These are phyloP conservation scores for Elanoides forficatus DNA, from an alignment of 2,113 vertebrate genomes.

Conservation along the genomic window DNA sequence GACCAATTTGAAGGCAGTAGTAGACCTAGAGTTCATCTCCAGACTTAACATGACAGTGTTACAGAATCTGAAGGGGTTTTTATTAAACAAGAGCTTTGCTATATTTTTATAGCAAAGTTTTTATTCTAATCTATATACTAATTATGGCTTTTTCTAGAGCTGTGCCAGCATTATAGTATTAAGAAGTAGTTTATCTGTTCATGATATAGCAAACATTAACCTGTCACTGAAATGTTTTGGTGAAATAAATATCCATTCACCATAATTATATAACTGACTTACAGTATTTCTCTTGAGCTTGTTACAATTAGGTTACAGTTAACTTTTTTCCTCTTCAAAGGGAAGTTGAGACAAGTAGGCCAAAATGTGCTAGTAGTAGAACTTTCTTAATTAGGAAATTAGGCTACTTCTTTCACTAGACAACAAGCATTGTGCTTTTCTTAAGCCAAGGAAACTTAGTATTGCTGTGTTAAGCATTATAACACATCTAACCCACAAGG, in stretches of 20 bases:
- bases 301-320: conserved; percentile 64
- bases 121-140: background rate
- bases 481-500: background rate
- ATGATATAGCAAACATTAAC: background rate
- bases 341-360: conserved; percentile 61
- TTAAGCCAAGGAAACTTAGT: background rate
- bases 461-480: background rate
- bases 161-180: background rate
- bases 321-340: conserved; percentile 31
- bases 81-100: background rate
- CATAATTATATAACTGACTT: conserved; percentile 40
- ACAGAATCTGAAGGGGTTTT: background rate
- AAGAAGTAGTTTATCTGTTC: background rate
- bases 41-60: background rate
- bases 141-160: background rate
- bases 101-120: background rate
- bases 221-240: background rate
- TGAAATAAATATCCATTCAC: background rate
- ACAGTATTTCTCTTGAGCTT: conserved; percentile 7
- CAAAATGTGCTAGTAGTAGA: conserved; percentile 58
- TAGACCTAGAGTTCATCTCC: background rate
- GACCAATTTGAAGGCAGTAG: background rate
- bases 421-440: background rate
- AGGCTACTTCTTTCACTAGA: conserved; percentile 15
- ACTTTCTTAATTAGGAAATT: conserved; percentile 43